Conservation (phyloP, 1,140 invertebrate species). For the Oncopodura yosiiana region DNA sequence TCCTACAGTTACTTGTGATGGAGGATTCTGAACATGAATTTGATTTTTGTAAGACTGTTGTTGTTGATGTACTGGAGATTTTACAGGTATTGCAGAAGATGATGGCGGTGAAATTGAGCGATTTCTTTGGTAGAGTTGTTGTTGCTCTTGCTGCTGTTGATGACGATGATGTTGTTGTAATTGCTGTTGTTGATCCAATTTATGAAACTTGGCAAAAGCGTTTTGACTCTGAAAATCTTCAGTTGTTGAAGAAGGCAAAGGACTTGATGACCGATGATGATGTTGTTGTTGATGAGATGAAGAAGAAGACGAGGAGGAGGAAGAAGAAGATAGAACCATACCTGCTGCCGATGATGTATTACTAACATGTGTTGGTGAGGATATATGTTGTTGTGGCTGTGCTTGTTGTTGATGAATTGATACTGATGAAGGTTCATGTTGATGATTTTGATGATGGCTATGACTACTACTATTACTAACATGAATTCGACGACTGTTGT, state of each 20-base stretch:
- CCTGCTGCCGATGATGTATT: too few species aligned
- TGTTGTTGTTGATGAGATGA: too few species aligned
- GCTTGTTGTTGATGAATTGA: too few species aligned
- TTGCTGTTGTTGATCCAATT: constrained; percentile 36
- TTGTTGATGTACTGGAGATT: constrained; percentile 8
- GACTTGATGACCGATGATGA: not conserved
- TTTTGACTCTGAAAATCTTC: constrained; percentile 19
- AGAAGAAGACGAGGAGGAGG: too few species aligned
- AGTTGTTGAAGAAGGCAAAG: constrained; percentile 1
- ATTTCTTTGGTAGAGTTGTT: constrained; percentile 20
- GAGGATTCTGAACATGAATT: constrained; percentile 33
- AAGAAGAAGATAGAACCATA: too few species aligned
- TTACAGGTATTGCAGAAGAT: constrained; percentile 1
- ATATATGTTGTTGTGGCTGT: too few species aligned
- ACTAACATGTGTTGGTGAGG: too few species aligned
- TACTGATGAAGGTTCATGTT: constrained; percentile 40
- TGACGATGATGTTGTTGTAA: constrained; percentile 36
- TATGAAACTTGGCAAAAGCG: constrained; percentile 35
- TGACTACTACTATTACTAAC: constrained; percentile 33
- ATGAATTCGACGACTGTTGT: constrained; percentile 10
- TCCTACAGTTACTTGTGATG: constrained; percentile 6
- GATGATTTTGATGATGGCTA: constrained; percentile 37
- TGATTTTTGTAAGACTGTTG: constrained; percentile 25
- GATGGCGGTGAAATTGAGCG: constrained; percentile 27
- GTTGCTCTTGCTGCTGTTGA: constrained; percentile 20